These are phyloP conservation scores for Ceratina calcarata DNA, from an alignment of 1,140 invertebrate genomes.

Conservation along the genomic window DNA sequence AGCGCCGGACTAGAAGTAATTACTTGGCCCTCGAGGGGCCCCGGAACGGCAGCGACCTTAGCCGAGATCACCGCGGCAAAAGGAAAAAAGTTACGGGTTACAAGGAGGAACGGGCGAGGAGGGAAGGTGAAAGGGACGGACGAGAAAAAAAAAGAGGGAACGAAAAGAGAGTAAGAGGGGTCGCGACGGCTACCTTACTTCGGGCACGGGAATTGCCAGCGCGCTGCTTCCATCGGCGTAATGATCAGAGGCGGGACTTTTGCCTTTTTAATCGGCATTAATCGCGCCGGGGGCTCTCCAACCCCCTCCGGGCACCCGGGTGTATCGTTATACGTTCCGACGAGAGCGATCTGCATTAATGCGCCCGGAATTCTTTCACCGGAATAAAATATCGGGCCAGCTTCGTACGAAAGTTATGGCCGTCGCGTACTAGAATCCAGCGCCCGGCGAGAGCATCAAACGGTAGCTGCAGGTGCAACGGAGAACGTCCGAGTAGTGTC, in stretches of 20 bases:
- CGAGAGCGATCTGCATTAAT: conserved; percentile 50
- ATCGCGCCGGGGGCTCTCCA: conserved; percentile 67
- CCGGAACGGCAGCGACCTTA: conserved; percentile 47
- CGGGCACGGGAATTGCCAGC: conserved; percentile 66
- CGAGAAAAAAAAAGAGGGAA: conserved; percentile 51
- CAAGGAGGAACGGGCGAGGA: conserved; percentile 46
- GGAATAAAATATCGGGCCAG: conserved; percentile 38
- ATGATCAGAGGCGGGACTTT: conserved; percentile 70
- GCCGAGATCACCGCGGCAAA: conserved; percentile 32
- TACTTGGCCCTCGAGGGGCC: conserved; percentile 66
- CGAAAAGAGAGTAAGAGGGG: conserved; percentile 51
- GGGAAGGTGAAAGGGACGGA: conserved; percentile 49
- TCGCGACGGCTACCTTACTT: conserved; percentile 73
- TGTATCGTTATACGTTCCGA: conserved; percentile 50
- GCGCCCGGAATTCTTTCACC: conserved; percentile 29
- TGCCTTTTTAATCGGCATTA: conserved; percentile 76
- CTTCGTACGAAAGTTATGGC: conserved; percentile 26
- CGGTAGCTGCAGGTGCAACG: conserved; percentile 30
- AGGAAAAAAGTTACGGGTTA: conserved; percentile 17
- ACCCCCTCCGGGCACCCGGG: conserved; percentile 29
- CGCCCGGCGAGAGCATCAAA: neutral
- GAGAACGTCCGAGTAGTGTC: too few species aligned
- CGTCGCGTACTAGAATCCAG: conserved; percentile 22
- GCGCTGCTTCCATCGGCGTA: conserved; percentile 55
- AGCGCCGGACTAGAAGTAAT: conserved; percentile 78